A percentile compares a stretch with the other conserved stretches of the same genome.
These are phyloP conservation scores for Drosophila simulans DNA, from an alignment of 1,140 invertebrate genomes.

Conservation along the genomic window DNA sequence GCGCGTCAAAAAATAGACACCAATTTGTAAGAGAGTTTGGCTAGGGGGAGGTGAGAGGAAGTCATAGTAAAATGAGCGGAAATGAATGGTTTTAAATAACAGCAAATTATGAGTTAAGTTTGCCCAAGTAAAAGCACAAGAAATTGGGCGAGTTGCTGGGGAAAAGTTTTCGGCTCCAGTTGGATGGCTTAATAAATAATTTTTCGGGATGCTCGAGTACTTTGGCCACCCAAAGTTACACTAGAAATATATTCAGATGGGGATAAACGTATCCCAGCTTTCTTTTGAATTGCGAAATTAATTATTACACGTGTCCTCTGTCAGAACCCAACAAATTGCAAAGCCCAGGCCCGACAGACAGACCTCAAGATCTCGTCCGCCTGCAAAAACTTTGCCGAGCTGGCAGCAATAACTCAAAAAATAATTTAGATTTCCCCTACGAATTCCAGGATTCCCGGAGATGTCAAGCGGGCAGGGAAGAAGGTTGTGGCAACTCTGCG, in stretches of 20 bases:
- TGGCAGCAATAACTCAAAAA: slow-evolving; percentile 73
- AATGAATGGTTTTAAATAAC: slow-evolving; percentile 83
- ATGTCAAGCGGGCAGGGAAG: neutral
- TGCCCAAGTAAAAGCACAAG: slow-evolving; percentile 47
- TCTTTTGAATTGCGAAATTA: slow-evolving; percentile 46
- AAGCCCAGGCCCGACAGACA: slow-evolving; percentile 8
- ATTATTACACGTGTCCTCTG: slow-evolving; percentile 72
- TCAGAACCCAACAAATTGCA: slow-evolving; percentile 63
- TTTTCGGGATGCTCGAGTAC: slow-evolving; percentile 48
- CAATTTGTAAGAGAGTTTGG: slow-evolving; percentile 38
- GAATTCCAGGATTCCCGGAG: slow-evolving; percentile 22
- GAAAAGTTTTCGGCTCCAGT: slow-evolving; percentile 64
- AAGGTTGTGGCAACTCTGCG: slow-evolving; percentile 49
- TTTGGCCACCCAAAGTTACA: slow-evolving; percentile 17
- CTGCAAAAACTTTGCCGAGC: slow-evolving; percentile 44
- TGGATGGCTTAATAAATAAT: slow-evolving; percentile 80
- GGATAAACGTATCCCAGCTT: slow-evolving; percentile 5
- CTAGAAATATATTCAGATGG: slow-evolving; percentile 9
- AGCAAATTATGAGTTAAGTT: slow-evolving; percentile 82
- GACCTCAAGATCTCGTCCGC: slow-evolving; percentile 19
- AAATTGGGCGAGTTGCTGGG: slow-evolving; percentile 18
- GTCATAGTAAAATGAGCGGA: slow-evolving; percentile 79
- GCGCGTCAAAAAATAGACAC: slow-evolving; percentile 78
- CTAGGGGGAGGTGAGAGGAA: slow-evolving; percentile 14
- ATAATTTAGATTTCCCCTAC: slow-evolving; percentile 76